phyloP scores from a whole-genome alignment of 2,797 vertebrate species.

The Chanos chanos region DNA sequence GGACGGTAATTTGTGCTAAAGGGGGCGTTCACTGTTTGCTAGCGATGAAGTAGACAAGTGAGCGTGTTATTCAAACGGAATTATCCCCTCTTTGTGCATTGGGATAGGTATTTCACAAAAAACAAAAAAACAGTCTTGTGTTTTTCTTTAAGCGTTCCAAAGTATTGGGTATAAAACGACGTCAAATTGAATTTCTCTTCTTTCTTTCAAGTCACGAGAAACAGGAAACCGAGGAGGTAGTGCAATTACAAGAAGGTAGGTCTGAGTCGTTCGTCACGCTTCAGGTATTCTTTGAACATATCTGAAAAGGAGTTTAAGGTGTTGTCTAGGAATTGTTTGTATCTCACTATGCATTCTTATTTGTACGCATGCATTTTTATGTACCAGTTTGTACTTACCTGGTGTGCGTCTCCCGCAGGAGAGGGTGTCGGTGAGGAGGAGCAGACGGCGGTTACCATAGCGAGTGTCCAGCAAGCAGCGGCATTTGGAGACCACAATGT shows the following conservation, averaged over 20 bases:
- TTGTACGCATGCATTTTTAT: neutral
- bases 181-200: too few relatives aligned
- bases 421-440: slow-evolving; percentile 79
- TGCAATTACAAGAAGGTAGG: slow-evolving; percentile 87
- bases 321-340: too few relatives aligned
- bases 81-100: too few relatives aligned
- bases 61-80: too few relatives aligned
- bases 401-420: slow-evolving; percentile 52
- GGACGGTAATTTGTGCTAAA: too few relatives aligned
- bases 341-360: neutral
- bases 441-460: slow-evolving; percentile 82
- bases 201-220: slow-evolving; percentile 81
- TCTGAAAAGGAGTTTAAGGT: too few relatives aligned
- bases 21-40: slow-evolving; percentile 5
- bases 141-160: too few relatives aligned
- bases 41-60: neutral
- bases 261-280: neutral
- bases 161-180: too few relatives aligned
- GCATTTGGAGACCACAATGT: slow-evolving; percentile 88
- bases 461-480: slow-evolving; percentile 79
- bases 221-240: slow-evolving; percentile 86
- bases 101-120: too few relatives aligned
- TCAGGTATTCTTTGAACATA: too few relatives aligned
- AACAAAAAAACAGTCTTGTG: too few relatives aligned
- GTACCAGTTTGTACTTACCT: neutral